Base-by-base conservation (phyloP, 2,113 vertebrate species). In the Ceyx margarethae region DNA sequence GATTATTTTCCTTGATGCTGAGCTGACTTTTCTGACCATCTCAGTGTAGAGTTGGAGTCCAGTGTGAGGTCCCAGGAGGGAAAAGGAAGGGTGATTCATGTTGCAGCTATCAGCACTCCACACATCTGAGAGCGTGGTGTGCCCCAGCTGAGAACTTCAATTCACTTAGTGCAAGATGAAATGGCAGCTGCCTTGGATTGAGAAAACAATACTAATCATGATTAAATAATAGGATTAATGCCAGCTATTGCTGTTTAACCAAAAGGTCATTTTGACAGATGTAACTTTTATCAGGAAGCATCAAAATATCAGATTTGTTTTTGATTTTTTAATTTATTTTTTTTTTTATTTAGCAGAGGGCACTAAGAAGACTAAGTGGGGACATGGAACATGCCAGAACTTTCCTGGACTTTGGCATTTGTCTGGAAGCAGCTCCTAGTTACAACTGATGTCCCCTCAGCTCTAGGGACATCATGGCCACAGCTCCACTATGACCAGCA, bases 151-250 rank as follows among this genome's bases (percentile, higher is more conserved):
- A 95, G 93, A 92, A 67, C 85, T 96, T 95, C 87, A 94, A 58
- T 95, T 97, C 95, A 96, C 95, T 95, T 75, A 89, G 81, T 66
- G 81, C 61, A 92, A 67, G 76, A 95, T 68, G 84, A 96, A 97
- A 97, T 84, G 90, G 83, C 93, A 96, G 69, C 90, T 95, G 87
- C 4, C 2, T 61, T 93, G 68, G 74, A 89, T 25, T 95, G 87
- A 96, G 92, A 53, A 92, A 91, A 93, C 58, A 89, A 78, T 86
- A 87, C 57, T 65, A 62, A 94, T 89, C 9, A 0, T 7, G 25
- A 79, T 88, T 53, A 91, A 95, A 91, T 94, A 96, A 95, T 84
- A 86, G 73, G 88, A 96, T 95, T 96, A 91, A 91, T 73, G 77
- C 50, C 71, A 91, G 90, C 81, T 57, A 93, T 74, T 90, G 71